These are phyloP conservation scores for Drosophila sulfurigaster DNA, from an alignment of 1,140 invertebrate genomes.

Conservation along the genomic window DNA sequence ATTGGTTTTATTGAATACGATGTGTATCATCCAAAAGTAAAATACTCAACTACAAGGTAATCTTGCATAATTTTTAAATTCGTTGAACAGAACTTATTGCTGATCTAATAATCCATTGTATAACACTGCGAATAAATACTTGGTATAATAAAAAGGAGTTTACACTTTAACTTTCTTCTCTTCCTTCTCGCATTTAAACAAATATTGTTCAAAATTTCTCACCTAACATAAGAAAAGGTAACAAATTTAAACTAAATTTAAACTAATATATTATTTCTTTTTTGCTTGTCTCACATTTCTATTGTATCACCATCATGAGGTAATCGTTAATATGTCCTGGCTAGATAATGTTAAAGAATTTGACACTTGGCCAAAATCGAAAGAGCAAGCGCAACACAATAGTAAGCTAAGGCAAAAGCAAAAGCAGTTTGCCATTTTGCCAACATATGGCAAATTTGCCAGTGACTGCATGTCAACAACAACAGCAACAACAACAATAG, in stretches of 20 bases:
- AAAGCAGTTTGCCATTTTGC: slow-evolving; percentile 66
- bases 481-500: slow-evolving; percentile 38
- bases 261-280: not conserved
- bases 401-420: slow-evolving; percentile 30
- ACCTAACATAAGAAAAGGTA: not conserved
- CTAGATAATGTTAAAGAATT: slow-evolving; percentile 39
- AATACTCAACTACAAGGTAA: no score
- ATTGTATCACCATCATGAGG: slow-evolving; percentile 21
- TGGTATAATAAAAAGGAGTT: no score
- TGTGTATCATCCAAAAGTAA: no score
- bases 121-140: no score
- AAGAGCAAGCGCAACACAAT: slow-evolving; percentile 25
- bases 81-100: no score
- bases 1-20: no score
- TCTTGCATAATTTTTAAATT: no score
- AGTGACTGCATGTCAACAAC: slow-evolving; percentile 58
- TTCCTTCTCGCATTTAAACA: no score
- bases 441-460: slow-evolving; percentile 76
- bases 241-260: not conserved
- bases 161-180: no score
- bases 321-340: slow-evolving; percentile 17
- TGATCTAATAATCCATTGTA: no score
- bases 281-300: slow-evolving; percentile 14
- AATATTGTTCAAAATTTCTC: no score
- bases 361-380: slow-evolving; percentile 50